Conservation (phyloP, 2,888 invertebrate species). For the Nipponacmea schrenckii region DNA sequence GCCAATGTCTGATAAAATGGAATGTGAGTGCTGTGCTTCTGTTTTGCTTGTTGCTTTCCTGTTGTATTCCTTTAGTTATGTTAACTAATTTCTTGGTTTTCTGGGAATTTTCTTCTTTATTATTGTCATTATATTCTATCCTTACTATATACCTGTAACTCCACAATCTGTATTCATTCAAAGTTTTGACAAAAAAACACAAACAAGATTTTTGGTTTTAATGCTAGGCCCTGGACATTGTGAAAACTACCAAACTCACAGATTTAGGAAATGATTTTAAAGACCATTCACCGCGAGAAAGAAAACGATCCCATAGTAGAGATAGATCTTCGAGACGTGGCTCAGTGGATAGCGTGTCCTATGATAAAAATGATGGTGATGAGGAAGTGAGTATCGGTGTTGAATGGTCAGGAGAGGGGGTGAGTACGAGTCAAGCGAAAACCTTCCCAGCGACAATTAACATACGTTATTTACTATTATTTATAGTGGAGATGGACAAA, state of each 20-base stretch:
- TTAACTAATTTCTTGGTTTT: not conserved
- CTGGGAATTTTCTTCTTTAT: not conserved
- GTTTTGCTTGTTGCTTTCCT: constrained; percentile 10
- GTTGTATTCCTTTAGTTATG: constrained; percentile 11
- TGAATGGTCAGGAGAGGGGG: constrained; percentile 60
- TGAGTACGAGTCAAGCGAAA: constrained; percentile 57
- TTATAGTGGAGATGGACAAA: not conserved
- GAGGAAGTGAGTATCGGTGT: constrained; percentile 78
- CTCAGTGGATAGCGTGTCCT: constrained; percentile 72
- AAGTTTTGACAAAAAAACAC: not conserved
- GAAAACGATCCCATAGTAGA: constrained; percentile 72
- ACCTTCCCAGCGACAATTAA: constrained; percentile 12
- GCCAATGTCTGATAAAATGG: not conserved
- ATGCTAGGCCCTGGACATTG: constrained; percentile 86
- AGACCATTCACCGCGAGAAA: constrained; percentile 56
- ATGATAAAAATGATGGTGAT: constrained; percentile 72
- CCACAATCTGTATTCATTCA: not conserved
- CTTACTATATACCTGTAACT: constrained; percentile 4
- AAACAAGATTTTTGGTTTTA: constrained; percentile 37
- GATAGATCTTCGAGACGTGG: constrained; percentile 73
- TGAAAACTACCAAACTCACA: constrained; percentile 88
- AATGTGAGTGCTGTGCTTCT: constrained; percentile 15
- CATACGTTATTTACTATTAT: not conserved
- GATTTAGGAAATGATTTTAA: constrained; percentile 74
- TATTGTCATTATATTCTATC: constrained; percentile 8